Percentiles rank a stretch among this genome's conserved stretches.
These are phyloP conservation scores for Trididemnum nubilum DNA, from an alignment of 23 tunicate genomes.

Conservation along the genomic window DNA sequence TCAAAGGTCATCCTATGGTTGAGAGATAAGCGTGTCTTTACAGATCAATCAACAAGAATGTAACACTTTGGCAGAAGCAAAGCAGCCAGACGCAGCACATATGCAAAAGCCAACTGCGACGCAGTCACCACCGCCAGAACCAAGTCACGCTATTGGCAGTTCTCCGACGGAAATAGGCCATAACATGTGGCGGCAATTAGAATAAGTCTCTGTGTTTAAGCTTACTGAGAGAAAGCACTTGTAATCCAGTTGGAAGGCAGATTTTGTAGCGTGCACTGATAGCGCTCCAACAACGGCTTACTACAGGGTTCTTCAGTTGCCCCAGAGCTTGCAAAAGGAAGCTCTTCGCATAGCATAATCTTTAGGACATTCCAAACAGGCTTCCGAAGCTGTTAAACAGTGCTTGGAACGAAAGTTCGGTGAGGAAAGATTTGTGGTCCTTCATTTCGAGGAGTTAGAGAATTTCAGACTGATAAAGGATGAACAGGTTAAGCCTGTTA, in stretches of 20 bases:
- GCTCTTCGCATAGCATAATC: neutral
- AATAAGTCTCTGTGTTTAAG: neutral
- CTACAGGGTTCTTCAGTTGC: neutral
- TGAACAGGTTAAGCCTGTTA: neutral
- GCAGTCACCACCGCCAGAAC: neutral
- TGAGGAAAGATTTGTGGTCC: neutral
- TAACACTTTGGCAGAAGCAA: too few relatives aligned
- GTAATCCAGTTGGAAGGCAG: conserved; percentile 21
- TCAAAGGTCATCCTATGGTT: too few relatives aligned
- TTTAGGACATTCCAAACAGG: conserved; percentile 14
- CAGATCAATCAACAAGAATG: too few relatives aligned
- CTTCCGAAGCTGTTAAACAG: conserved; percentile 11
- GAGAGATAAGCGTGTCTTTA: too few relatives aligned
- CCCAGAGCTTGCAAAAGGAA: neutral
- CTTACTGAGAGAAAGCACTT: neutral
- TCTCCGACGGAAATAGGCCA: neutral
- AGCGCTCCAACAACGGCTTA: conserved; percentile 9
- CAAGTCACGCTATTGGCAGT: too few relatives aligned
- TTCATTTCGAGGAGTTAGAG: conserved; percentile 4
- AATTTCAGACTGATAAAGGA: neutral
- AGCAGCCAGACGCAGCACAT: neutral
- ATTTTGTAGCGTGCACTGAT: conserved; percentile 10
- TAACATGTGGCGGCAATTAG: conserved; percentile 29
- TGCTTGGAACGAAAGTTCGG: conserved; percentile 8
- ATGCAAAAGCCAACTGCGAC: neutral